Evolutionary conservation across 2,797 vertebrate species (phyloP).

Genomic region (Natrix natrix): DNA sequence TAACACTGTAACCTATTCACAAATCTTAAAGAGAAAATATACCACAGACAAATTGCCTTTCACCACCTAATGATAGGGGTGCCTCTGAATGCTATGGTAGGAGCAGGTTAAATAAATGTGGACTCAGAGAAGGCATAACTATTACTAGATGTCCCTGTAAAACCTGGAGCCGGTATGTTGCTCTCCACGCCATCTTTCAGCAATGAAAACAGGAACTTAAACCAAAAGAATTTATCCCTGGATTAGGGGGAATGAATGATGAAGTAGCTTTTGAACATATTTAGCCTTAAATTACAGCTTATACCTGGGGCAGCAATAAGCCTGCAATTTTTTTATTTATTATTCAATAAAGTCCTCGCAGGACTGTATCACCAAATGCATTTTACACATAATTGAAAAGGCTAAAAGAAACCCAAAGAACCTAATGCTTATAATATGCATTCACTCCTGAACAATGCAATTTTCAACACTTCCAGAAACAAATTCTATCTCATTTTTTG

Average conservation of each 20-base stretch:
- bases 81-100: not conserved
- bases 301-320: not conserved
- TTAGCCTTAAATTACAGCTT: not conserved
- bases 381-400: not conserved
- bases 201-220: not conserved
- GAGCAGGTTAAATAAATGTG: not conserved
- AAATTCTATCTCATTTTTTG: not conserved
- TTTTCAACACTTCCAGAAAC: not conserved
- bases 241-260: not conserved
- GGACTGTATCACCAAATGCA: not conserved
- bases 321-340: not conserved
- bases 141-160: not conserved
- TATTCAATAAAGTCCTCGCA: not conserved
- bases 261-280: not conserved
- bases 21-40: not conserved
- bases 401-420: not conserved
- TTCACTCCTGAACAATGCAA: not conserved
- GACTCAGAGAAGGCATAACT: not conserved
- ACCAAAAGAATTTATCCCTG: not conserved
- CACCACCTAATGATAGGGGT: not conserved
- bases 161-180: not conserved
- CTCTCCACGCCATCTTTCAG: not conserved
- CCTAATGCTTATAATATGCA: not conserved
- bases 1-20: not conserved
- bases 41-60: not conserved